Evolutionary conservation across 2,888 invertebrate genomes (phyloP), one percentile per base, ranked within the genome.

Genomic region (Rhamphomyia laevipes): DNA sequence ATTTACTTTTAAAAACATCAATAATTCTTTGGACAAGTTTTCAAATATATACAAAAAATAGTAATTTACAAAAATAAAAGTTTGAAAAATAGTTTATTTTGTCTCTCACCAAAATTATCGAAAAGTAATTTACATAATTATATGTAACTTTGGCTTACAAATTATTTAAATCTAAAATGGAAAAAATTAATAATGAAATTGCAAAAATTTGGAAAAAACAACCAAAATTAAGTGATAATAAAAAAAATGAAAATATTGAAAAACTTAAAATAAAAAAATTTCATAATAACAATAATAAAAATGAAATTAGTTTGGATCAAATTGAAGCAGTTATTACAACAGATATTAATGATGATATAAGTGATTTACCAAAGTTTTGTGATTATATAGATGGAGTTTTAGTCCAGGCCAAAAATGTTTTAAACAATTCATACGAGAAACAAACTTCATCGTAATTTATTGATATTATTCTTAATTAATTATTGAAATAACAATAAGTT

Each of bases 361-460:
- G 43, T 43, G 47, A 51, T 41, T 37, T 54, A 15, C 21, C 15
- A 18, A n/a, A 13, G 10, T 54, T 52, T 46, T 50, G 51, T 37
- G 48, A 48, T 4, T 37, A 53, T 37, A 35, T 55, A 11, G 49
- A 53, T 17, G 21, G 21, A 16, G 15, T 43, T 30, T 23, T 21
- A 45, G 41, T 18, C 2, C 16, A 23, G 12, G 18, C 31, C 2
- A 27, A 27, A 27, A 27, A 27, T 27, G 23, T 27, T 6, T 27
- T 27, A 9, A 27, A 27, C 7, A 27, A 2, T 27, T 27, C 23
- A 2, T 27, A 27, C 9, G 23, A 27, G 23, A 27, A 27, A 27
- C 23, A 27, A 27, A 27, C 23, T 7, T 27, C 23, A 27, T 4
- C 23, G 23, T 27, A 27, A 21, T 7, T 27, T 27, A 27, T 27